Evolutionary conservation across 2,888 invertebrate species (phyloP).

Genomic region (Neelides folsomi): DNA sequence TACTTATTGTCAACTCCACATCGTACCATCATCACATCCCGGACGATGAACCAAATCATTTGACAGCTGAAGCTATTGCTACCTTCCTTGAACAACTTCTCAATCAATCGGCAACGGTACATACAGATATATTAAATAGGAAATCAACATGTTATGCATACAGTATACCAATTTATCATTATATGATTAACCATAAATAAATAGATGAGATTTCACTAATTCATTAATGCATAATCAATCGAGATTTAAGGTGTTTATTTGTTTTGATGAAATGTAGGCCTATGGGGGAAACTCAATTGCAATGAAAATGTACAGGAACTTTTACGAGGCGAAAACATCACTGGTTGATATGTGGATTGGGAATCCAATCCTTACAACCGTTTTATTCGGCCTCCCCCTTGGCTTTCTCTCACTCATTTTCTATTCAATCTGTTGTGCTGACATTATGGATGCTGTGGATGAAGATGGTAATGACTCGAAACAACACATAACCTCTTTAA

Average conservation of each 20-base stretch:
- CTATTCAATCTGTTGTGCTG: constrained; percentile 91
- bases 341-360: constrained; percentile 78
- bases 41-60: constrained; percentile 57
- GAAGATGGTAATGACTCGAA: constrained; percentile 38
- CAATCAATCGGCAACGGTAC: constrained; percentile 62
- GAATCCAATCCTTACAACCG: constrained; percentile 81
- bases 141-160: too few relatives aligned
- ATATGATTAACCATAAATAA: not conserved
- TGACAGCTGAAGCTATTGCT: constrained; percentile 64
- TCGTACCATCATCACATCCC: constrained; percentile 87
- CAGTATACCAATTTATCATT: not conserved
- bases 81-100: constrained; percentile 62
- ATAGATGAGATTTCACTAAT: not conserved
- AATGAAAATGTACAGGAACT: constrained; percentile 61
- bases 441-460: constrained; percentile 80
- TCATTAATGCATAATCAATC: not conserved
- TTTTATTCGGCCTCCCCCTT: constrained; percentile 85
- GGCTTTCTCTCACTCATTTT: constrained; percentile 86
- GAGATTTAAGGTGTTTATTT: not conserved
- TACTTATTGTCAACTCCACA: constrained; percentile 81
- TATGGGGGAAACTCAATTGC: constrained; percentile 72
- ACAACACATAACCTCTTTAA: too few relatives aligned
- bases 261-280: constrained; percentile 45
- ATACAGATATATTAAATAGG: constrained; percentile 35
- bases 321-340: constrained; percentile 69